Base-by-base conservation (phyloP, 2,888 invertebrate species). In the Tanytarsus gracilentus region DNA sequence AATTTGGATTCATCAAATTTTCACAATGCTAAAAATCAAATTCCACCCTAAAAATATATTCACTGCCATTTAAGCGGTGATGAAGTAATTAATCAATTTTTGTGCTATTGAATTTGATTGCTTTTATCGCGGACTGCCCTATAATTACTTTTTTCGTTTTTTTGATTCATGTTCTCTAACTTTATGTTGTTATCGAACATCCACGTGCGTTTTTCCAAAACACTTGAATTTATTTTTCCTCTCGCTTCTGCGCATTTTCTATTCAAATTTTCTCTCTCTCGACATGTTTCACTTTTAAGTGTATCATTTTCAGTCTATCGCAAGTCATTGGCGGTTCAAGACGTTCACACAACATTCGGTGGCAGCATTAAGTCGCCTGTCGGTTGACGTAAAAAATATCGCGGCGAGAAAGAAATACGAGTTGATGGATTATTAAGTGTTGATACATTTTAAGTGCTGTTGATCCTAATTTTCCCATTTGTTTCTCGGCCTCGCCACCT, bases 41-140 rank as follows among this genome's bases (percentile, higher is more conserved):
- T n/a, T n/a, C n/a, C n/a, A n/a, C n/a, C n/a, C n/a, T n/a, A n/a
- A n/a, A n/a, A n/a, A n/a, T 40, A 21, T 44, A 23, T 18, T 44
- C 11, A 14, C 16, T 36, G 16, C 16, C 16, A 36, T 36, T 36
- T 9, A 18, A 40, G 21, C 18, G 9, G 18, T 23, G 48, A 25
- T 18, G 30, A 58, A 58, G 58, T 26, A 58, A 58, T 58, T 58
- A 58, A 58, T 58, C 58, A 58, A 58, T 58, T 58, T 48, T 21
- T 9, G 25, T 11, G 26, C 5, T 8, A 8, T 18, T 55, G 4
- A 55, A 27, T 23, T 18, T 30, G 23, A 39, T 23, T 21, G 23
- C 39, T n/a, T 7, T 55, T 18, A 3, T 6, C 5, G 21, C 23
- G 25, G 36, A 3, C 2, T 3, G 9, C n/a, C n/a, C 5, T 33